Evolutionary conservation across 2,888 invertebrate species (phyloP), one percentile per base, ranked within the genome.

Genomic region (Resseliella maxima): DNA sequence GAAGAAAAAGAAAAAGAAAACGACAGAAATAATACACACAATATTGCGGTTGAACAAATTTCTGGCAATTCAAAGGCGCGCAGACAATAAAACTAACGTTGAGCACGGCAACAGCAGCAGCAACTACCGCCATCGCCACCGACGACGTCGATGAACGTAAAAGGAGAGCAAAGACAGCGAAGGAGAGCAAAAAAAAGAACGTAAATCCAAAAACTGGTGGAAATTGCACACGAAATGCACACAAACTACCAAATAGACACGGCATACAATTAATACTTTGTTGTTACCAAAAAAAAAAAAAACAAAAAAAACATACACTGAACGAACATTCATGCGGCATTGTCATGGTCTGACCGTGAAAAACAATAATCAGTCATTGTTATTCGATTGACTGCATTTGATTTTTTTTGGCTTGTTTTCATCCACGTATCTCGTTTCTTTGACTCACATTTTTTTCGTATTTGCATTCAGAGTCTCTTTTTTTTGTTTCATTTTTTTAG

Each of bases 331-430:
- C 5, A 3, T 8, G 38, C 38, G 81, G 38, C 38, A 83, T 83
- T 83, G 83, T 83, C 83, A 83, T 83, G 83, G 83, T 83, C 38
- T 83, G 83, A 83, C 83, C 83, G 83, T 83, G 83, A 83, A 83
- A 83, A 83, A 83, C 83, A 83, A 83, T 83, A 83, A 83, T 83
- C 83, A 83, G 36, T 36, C 83, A 83, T 83, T 83, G 83, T 83
- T 83, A 83, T 83, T 83, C 83, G 83, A 83, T 83, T 83, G 83
- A 38, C 83, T 83, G 83, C 83, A 83, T 83, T 83, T 83, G 38
- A 38, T 38, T 83, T 83, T 31, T 24, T 5, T 64, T 64, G 6
- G 12, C 31, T 54, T n/a, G 54, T 24, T 8, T 24, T 6, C 31
- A 10, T 18, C 5, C 38, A n/a, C 38, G 21, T 38, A 38, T 83